A percentile compares a stretch with the other conserved stretches of the same genome.
Conservation (phyloP, 2,113 vertebrate species). For the Barnardius zonarius region DNA sequence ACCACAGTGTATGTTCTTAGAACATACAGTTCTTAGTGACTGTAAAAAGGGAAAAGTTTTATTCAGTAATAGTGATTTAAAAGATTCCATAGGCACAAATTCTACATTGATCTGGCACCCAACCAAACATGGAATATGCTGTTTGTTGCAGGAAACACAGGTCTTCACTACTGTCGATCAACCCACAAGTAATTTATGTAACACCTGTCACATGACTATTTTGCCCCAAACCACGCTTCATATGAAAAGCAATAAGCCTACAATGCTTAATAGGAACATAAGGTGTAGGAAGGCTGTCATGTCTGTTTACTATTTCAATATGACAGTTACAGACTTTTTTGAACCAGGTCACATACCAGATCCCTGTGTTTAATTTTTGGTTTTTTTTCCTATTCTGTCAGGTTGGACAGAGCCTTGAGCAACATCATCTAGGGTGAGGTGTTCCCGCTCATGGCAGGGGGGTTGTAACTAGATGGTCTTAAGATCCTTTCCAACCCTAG, state of each 20-base stretch:
- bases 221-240: not conserved
- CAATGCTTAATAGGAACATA: not conserved
- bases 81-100: not conserved
- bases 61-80: not conserved
- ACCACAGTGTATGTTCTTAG: not conserved
- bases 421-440: not conserved
- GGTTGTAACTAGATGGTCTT: not conserved
- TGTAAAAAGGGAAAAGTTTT: not conserved
- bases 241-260: not conserved
- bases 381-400: not conserved
- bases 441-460: not conserved
- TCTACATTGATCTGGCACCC: not conserved
- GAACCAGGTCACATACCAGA: not conserved
- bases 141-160: not conserved
- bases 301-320: not conserved
- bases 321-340: not conserved
- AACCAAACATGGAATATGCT: not conserved
- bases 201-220: not conserved
- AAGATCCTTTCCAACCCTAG: not conserved
- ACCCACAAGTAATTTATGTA: not conserved
- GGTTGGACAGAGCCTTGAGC: not conserved
- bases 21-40: not conserved
- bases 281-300: not conserved
- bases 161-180: not conserved
- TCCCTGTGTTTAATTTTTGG: not conserved